A percentile compares a stretch with the other conserved stretches of the same genome.
phyloP scores from a whole-genome alignment of 2,888 invertebrate species.

The Diabrotica balteata region DNA sequence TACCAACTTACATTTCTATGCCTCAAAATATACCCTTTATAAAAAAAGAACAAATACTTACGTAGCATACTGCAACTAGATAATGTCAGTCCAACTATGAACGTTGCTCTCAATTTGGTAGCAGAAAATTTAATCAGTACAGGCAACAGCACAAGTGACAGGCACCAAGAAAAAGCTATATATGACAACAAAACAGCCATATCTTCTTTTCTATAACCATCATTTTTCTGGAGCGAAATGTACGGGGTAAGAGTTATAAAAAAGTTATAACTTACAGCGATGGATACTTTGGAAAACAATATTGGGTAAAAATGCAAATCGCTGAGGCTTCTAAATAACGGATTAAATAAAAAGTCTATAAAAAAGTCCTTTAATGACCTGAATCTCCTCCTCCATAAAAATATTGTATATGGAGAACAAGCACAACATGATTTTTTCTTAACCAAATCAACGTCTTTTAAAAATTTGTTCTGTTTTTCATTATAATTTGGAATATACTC shows the following conservation, averaged over 20 bases:
- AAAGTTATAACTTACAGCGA: slow-evolving; percentile 34
- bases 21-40: too few relatives aligned
- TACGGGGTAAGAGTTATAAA: slow-evolving; percentile 42
- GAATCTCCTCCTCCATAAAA: slow-evolving; percentile 41
- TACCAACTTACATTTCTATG: too few relatives aligned
- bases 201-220: slow-evolving; percentile 36
- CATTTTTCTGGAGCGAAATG: slow-evolving; percentile 37
- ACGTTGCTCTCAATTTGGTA: slow-evolving; percentile 37
- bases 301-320: slow-evolving; percentile 45
- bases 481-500: slow-evolving; percentile 42
- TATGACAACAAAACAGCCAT: slow-evolving; percentile 45
- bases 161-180: slow-evolving; percentile 47
- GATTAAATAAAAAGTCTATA: slow-evolving; percentile 40
- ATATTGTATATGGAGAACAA: slow-evolving; percentile 41
- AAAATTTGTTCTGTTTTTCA: slow-evolving; percentile 30
- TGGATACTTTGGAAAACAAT: slow-evolving; percentile 36
- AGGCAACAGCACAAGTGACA: slow-evolving; percentile 44
- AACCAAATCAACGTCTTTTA: slow-evolving; percentile 38
- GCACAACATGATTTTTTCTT: slow-evolving; percentile 32
- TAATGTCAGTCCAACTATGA: slow-evolving; percentile 41
- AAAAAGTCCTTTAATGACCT: slow-evolving; percentile 37
- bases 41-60: slow-evolving; percentile 33
- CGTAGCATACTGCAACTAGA: slow-evolving; percentile 43
- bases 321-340: slow-evolving; percentile 35
- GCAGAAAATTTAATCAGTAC: slow-evolving; percentile 40